Conservation (phyloP, 2,888 invertebrate genomes). For the Leptinotarsa juncta region DNA sequence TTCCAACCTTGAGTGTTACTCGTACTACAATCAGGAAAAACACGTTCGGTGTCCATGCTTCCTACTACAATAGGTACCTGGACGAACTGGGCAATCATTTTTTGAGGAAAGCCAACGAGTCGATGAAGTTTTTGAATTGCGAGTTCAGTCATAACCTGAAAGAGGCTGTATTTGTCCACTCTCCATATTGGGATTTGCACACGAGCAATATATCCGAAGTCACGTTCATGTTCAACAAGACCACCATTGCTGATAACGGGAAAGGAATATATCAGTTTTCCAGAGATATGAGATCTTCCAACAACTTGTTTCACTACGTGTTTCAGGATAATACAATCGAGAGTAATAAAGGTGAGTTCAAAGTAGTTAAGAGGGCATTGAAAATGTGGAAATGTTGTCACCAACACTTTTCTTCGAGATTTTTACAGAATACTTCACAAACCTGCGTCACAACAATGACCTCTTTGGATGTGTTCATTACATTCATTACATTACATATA, state of each 20-base stretch:
- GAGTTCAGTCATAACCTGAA: slow-evolving; percentile 83
- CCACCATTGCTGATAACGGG: slow-evolving; percentile 87
- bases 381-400: background rate
- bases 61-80: slow-evolving; percentile 90
- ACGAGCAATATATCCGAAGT: slow-evolving; percentile 91
- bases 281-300: slow-evolving; percentile 93
- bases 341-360: slow-evolving; percentile 72
- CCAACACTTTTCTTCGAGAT: too few relatives aligned
- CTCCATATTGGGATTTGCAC: slow-evolving; percentile 88
- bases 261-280: slow-evolving; percentile 90
- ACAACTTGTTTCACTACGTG: slow-evolving; percentile 96
- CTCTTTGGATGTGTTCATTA: too few relatives aligned
- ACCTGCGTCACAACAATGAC: too few relatives aligned
- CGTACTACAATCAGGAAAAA: slow-evolving; percentile 85
- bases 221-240: slow-evolving; percentile 87
- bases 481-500: too few relatives aligned
- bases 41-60: slow-evolving; percentile 81
- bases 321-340: slow-evolving; percentile 88
- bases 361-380: background rate
- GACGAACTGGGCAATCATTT: slow-evolving; percentile 89
- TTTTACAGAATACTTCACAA: too few relatives aligned
- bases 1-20: slow-evolving; percentile 79
- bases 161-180: slow-evolving; percentile 85
- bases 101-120: slow-evolving; percentile 88
- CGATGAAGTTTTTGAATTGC: slow-evolving; percentile 81